A percentile compares a stretch with the other conserved stretches of the same genome.
phyloP scores from a whole-genome alignment of 2,113 vertebrate species.

The Perccottus glenii region DNA sequence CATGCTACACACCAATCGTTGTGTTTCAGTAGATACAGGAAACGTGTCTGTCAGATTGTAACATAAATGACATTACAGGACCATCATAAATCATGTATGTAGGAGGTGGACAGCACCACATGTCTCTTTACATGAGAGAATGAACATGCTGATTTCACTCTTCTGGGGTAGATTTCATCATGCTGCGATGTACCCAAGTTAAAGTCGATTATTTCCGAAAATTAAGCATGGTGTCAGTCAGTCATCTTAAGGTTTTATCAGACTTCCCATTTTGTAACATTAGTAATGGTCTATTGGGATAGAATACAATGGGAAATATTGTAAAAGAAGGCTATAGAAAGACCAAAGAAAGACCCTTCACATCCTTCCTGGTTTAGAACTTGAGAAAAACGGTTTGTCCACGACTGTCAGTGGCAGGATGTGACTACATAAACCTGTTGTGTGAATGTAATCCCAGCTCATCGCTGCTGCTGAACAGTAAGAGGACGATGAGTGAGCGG shows the following conservation, averaged over 20 bases:
- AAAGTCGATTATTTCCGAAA: constrained; percentile 9
- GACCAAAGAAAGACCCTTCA: constrained; percentile 26
- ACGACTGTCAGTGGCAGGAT: constrained; percentile 48
- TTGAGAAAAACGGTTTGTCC: constrained; percentile 34
- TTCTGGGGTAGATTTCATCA: constrained; percentile 2
- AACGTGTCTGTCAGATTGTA: constrained; percentile 3
- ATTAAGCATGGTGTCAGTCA: neutral
- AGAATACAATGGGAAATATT: constrained; percentile 13
- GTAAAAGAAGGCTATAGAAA: constrained; percentile 16
- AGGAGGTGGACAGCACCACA: neutral
- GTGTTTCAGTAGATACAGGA: neutral
- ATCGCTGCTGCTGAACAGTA: constrained; percentile 33
- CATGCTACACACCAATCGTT: neutral
- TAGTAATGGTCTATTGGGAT: neutral
- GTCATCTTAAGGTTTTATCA: neutral
- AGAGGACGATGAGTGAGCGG: constrained; percentile 52
- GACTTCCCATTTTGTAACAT: neutral
- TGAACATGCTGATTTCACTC: neutral
- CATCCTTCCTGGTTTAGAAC: constrained; percentile 41
- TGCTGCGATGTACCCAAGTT: constrained; percentile 4
- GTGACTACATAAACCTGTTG: constrained; percentile 52
- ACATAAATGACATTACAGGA: constrained; percentile 3
- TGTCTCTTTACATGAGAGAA: neutral
- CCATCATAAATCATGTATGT: constrained; percentile 7
- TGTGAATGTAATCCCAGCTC: constrained; percentile 43